Evolutionary conservation across 2,888 invertebrate genomes (phyloP).

Genomic region (Pheosia gnoma): DNA sequence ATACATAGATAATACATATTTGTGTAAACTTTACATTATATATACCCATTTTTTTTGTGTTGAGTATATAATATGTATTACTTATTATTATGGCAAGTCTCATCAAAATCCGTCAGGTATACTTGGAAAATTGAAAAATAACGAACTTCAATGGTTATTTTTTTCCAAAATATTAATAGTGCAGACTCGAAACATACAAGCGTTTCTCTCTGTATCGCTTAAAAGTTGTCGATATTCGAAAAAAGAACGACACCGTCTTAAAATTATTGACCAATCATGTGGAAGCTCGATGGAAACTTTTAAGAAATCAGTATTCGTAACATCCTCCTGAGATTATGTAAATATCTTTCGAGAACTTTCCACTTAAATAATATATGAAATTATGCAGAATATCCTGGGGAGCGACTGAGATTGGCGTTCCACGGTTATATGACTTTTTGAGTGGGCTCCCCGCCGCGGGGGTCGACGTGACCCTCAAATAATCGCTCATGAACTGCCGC

Average conservation of each 20-base stretch:
- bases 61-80: no score
- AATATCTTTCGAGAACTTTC: constrained; percentile 47
- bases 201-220: neutral
- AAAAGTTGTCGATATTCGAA: neutral
- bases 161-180: no score
- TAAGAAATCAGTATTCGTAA: constrained; percentile 41
- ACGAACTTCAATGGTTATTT: no score
- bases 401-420: constrained; percentile 29
- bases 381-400: constrained; percentile 50
- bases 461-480: constrained; percentile 25
- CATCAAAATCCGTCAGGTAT: no score
- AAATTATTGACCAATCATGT: constrained; percentile 4
- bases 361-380: constrained; percentile 65
- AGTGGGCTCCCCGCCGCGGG: constrained; percentile 29
- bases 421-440: constrained; percentile 48
- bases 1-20: no score
- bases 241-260: constrained; percentile 4
- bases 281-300: constrained; percentile 11
- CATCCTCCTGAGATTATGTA: constrained; percentile 50
- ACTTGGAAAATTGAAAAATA: no score
- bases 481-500: constrained; percentile 2
- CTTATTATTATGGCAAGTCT: no score
- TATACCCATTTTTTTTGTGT: no score
- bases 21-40: no score
- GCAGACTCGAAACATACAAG: neutral